Percentiles rank a stretch among this genome's conserved stretches.
Conservation (phyloP, 2,797 vertebrate genomes). For the Cirrhinus molitorella region DNA sequence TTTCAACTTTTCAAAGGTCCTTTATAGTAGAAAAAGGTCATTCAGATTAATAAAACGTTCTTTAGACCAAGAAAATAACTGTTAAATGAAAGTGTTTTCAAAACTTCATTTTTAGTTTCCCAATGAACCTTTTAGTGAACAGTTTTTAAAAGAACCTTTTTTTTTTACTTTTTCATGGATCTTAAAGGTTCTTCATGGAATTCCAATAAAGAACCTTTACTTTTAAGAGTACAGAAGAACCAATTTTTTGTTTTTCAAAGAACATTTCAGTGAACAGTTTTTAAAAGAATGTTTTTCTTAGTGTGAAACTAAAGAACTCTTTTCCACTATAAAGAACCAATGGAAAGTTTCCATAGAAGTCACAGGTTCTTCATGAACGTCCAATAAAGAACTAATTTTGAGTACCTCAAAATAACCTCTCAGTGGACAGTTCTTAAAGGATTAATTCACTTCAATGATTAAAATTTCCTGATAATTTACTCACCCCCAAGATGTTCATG, state of each 20-base stretch:
- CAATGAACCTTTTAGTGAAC: not conserved
- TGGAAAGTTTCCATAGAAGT: too few species aligned
- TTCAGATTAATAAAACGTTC: not conserved
- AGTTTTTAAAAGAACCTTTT: not conserved
- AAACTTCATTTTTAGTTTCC: not conserved
- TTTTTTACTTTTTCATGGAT: not conserved
- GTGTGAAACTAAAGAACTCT: too few species aligned
- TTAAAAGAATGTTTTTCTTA: not conserved
- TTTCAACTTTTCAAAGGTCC: too few species aligned
- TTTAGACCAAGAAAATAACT: not conserved
- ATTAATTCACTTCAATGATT: too few species aligned
- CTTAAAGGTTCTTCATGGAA: not conserved
- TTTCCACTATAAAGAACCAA: too few species aligned
- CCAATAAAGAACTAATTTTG: too few species aligned
- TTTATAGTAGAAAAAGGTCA: not conserved
- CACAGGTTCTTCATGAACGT: too few species aligned
- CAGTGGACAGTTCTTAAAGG: too few species aligned
- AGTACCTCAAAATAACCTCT: too few species aligned
- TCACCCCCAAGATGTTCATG: too few species aligned
- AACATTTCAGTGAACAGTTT: not conserved
- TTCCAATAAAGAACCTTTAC: not conserved
- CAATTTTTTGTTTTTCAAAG: not conserved
- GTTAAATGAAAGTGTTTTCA: not conserved
- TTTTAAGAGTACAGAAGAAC: not conserved
- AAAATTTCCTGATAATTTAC: too few species aligned